Evolutionary conservation across 2,113 vertebrate species (phyloP), one percentile per base, ranked within the genome.

Genomic region (Ornithorhynchus anatinus): DNA sequence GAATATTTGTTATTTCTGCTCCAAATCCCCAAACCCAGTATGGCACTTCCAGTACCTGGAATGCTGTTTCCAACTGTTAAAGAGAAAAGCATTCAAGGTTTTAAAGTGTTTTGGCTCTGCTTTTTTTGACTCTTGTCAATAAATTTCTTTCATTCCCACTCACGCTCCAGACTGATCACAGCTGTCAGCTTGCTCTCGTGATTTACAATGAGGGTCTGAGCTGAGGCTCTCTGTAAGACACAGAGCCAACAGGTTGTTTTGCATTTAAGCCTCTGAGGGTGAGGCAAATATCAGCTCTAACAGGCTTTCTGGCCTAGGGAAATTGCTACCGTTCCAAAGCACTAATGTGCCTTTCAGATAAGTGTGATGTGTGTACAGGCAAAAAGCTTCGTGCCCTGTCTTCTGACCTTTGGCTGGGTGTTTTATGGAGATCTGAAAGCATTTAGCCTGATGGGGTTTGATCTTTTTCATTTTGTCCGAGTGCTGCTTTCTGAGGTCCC

Each of bases 391-490:
- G 3, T 62, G 65, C 62, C 25, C 1, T 39, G 13, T n/a, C 53
- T 53, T 78, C 57, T 53, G 43, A 69, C 27, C 7, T 52, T 38
- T 37, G 19, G 56, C 43, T n/a, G 27, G 51, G 27, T 33, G 16
- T 70, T 50, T 45, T 29, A 69, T 65, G 53, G 36, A 10, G 22
- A 10, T 45, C 29, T 56, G 9, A 43, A 52, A 51, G 27, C 38
- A 29, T 37, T 69, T 16, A 72, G 10, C 29, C 36, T 32, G 43
- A 39, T 19, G 29, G 54, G 8, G 33, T 33, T 32, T 43, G 47
- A 72, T 36, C 16, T 48, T 37, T 52, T 47, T 8, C 36, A 59
- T 69, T 59, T 27, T 25, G 13, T 52, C 39, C 47, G 45, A 19
- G 0, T 1, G 25, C 31, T 50, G 15, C 15, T 50, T 29, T 50